A percentile compares a stretch with the other conserved stretches of the same genome.
phyloP scores from a whole-genome alignment of 2,888 invertebrate species.

The Anthrax anthrax region DNA sequence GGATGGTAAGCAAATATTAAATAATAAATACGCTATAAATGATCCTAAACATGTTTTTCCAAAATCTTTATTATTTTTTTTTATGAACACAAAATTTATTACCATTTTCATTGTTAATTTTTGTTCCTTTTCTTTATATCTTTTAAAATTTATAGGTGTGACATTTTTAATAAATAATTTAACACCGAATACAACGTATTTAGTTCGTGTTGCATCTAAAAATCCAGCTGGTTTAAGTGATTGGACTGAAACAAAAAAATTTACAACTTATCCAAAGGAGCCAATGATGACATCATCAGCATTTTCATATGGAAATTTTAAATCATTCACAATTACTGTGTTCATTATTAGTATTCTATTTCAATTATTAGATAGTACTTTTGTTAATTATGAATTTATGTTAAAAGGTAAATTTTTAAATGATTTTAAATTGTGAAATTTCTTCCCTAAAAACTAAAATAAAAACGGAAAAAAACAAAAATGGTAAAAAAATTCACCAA shows the following conservation, averaged over 20 bases:
- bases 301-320: no score
- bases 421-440: no score
- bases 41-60: background rate
- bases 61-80: background rate
- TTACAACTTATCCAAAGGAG: conserved; percentile 27
- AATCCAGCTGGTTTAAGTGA: conserved; percentile 41
- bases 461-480: no score
- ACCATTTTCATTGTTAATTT: no score
- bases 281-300: conserved; percentile 18
- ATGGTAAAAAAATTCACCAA: no score
- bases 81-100: background rate
- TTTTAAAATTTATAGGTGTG: conserved; percentile 26
- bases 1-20: conserved; percentile 24
- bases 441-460: no score
- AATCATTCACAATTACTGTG: background rate
- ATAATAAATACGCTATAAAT: background rate
- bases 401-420: no score
- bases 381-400: no score
- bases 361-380: no score
- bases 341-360: no score
- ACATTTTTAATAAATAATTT: conserved; percentile 37
- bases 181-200: conserved; percentile 37
- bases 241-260: conserved; percentile 28
- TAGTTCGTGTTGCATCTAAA: conserved; percentile 39
- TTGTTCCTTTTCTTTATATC: background rate